Base-by-base conservation (phyloP, 2,797 vertebrate genomes). In the Leptatherina wallacei region DNA sequence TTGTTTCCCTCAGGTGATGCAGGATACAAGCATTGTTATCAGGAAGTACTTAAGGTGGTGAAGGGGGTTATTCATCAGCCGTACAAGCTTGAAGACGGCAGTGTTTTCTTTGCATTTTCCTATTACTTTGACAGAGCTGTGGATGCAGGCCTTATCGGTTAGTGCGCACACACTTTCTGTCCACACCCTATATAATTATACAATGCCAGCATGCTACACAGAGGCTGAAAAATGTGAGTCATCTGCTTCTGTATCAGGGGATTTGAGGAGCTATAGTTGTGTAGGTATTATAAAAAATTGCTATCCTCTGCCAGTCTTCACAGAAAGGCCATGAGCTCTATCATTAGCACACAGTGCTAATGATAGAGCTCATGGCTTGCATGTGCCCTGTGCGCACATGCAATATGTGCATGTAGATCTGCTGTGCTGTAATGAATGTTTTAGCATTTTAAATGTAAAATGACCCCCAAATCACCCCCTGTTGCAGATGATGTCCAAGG, bases 91-190 rank as follows among this genome's bases (percentile, higher is more conserved):
- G 89, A 91, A 78, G 88, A 90, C 81, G 83, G 88, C 80, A 92
- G 87, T 27, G 88, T 94, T 69, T 98, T 99, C 90, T 99, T 97
- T 30, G 98, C 98, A 6, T 99, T 99, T 91, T 99, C 98, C 60
- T 99, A 99, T 88, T 99, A 98, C 84, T 99, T 96, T 40, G 98
- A 99, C 84, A 94, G 97, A 79, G 98, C 98, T 3, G 96, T 91
- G 77, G 98, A 99, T 32, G 95, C 95, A 1, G 92, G 94, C 77
- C 91, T 99, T 78, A 98, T 99, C 11, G 96, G 98, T 99, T 79
- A 95, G 93, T 82, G 36, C 40, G 27, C 65, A 56, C 81, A 51
- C 80, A 16, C 76, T 22, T 55, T 30, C 33, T 47, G 40, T 2
- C 78, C 83, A 77, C 87, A 77, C 66, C 77, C 81, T 65, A 62